Evolutionary conservation across 2,797 vertebrate species (phyloP).

Genomic region (Enteromius fasciolatus): DNA sequence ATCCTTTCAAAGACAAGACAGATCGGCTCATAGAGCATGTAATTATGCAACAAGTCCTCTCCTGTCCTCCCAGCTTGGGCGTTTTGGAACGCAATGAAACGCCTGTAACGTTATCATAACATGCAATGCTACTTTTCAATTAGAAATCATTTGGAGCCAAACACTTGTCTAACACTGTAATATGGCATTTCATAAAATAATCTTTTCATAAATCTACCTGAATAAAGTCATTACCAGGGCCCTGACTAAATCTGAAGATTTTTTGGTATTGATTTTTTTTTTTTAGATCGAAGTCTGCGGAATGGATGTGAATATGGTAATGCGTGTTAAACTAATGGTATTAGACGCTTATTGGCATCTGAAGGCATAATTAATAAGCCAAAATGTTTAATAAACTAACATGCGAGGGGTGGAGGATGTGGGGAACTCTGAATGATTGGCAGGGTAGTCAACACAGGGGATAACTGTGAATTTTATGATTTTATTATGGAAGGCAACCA

Average conservation of each 20-base stretch:
- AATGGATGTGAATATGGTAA: conserved; percentile 2
- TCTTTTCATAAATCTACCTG: conserved; percentile 18
- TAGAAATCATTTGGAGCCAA: conserved; percentile 47
- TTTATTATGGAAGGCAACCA: background rate
- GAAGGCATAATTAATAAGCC: conserved; percentile 16
- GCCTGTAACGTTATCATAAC: conserved; percentile 59
- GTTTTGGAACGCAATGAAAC: conserved; percentile 55
- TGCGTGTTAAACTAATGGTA: background rate
- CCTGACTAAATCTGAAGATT: background rate
- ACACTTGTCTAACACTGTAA: conserved; percentile 31
- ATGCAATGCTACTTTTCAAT: conserved; percentile 56
- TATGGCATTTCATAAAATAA: conserved; percentile 35
- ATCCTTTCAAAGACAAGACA: conserved; percentile 61
- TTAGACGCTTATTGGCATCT: conserved; percentile 10
- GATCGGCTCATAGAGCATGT: conserved; percentile 55
- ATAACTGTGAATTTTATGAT: background rate
- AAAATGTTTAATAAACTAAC: conserved; percentile 22
- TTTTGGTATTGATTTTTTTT: background rate
- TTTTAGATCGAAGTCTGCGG: background rate
- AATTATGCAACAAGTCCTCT: conserved; percentile 62
- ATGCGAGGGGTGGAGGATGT: background rate
- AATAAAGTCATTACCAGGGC: conserved; percentile 9
- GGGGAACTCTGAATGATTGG: background rate
- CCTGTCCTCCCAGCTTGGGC: conserved; percentile 54
- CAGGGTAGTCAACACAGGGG: background rate